These are phyloP conservation scores for Hirtodrosophila trivittata DNA, from an alignment of 2,888 invertebrate genomes.

Conservation along the genomic window DNA sequence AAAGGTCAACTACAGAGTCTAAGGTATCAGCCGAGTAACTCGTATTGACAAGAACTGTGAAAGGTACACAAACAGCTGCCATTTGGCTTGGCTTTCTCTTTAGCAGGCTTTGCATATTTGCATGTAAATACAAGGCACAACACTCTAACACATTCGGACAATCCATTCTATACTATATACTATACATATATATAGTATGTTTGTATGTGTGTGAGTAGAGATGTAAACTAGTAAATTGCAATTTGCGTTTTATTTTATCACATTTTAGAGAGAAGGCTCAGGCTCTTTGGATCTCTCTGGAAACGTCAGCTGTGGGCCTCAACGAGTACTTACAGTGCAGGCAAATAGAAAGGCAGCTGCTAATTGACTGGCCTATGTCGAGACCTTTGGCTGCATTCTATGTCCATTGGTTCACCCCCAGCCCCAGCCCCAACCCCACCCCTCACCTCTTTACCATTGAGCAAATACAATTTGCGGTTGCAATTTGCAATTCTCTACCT, in stretches of 20 bases:
- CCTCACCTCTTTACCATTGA: conserved; percentile 10
- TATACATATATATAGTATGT: conserved; percentile 9
- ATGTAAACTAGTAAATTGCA: conserved; percentile 56
- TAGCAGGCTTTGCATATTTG: conserved; percentile 62
- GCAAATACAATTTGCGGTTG: conserved; percentile 77
- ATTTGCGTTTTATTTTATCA: conserved; percentile 77
- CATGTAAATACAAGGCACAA: conserved; percentile 56
- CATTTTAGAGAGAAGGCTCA: conserved; percentile 47
- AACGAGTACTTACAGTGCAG: conserved; percentile 51
- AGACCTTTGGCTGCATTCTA: conserved; percentile 57
- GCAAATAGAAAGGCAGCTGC: conserved; percentile 68
- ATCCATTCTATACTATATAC: not conserved
- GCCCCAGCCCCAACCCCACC: not conserved
- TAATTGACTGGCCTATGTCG: conserved; percentile 74
- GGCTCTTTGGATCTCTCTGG: not conserved
- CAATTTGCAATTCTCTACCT: conserved; percentile 57
- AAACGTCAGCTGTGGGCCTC: conserved; percentile 35
- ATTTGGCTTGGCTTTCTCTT: conserved; percentile 32
- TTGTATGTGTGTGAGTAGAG: conserved; percentile 6
- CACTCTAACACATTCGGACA: conserved; percentile 9
- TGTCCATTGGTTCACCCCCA: conserved; percentile 16
- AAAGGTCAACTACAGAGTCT: conserved; percentile 30
- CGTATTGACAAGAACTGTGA: conserved; percentile 66
- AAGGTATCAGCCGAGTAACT: conserved; percentile 15
- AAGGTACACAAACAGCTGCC: conserved; percentile 46